Percentiles rank a stretch among this genome's conserved stretches.
Conservation (phyloP, 2,888 invertebrate species). For the Drosophila planitibia region DNA sequence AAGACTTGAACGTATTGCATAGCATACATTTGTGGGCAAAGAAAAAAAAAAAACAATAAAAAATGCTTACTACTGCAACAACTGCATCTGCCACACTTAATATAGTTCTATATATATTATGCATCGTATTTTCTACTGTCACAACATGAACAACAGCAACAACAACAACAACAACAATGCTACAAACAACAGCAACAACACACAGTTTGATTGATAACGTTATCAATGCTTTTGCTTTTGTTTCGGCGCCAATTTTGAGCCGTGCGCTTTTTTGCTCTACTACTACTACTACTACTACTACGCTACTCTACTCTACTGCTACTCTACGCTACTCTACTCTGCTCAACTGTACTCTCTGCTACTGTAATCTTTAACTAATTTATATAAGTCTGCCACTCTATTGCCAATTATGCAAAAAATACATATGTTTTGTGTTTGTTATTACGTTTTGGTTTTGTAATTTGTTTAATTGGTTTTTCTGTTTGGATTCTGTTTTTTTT, state of each 20-base stretch:
- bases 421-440: constrained; percentile 40
- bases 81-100: constrained; percentile 32
- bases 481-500: constrained; percentile 7
- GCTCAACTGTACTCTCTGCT: constrained; percentile 32
- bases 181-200: constrained; percentile 34
- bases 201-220: constrained; percentile 69
- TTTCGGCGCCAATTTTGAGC: constrained; percentile 53
- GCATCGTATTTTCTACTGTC: constrained; percentile 32
- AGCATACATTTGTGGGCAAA: constrained; percentile 75
- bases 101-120: constrained; percentile 3
- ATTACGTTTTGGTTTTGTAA: constrained; percentile 15
- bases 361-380: constrained; percentile 23
- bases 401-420: constrained; percentile 39
- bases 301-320: constrained; percentile 28
- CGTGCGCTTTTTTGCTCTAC: constrained; percentile 66
- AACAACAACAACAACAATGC: constrained; percentile 17
- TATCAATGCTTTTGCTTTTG: constrained; percentile 78
- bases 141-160: constrained; percentile 23
- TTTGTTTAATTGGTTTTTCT: constrained; percentile 4
- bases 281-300: constrained; percentile 17
- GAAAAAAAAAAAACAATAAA: constrained; percentile 14
- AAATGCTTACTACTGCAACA: constrained; percentile 25
- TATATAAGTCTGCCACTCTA: constrained; percentile 38
- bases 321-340: constrained; percentile 28
- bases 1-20: constrained; percentile 52